These are phyloP conservation scores for Anthopleura xanthogrammica DNA, from an alignment of 92 coral and sea anemone species.

Conservation along the genomic window DNA sequence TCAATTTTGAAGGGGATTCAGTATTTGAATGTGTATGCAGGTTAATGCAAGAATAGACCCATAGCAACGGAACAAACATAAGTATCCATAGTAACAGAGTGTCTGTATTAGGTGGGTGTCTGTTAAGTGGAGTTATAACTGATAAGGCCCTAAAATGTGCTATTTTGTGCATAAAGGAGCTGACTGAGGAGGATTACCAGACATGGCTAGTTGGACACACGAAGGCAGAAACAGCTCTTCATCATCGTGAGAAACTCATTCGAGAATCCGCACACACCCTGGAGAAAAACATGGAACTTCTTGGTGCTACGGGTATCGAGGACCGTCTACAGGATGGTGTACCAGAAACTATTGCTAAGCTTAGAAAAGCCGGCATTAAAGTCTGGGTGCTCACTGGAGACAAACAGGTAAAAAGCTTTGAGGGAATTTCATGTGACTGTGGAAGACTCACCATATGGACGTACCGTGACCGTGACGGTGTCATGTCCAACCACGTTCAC, in stretches of 20 bases:
- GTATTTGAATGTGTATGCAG: too few species aligned
- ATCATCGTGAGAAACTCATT: constrained; percentile 79
- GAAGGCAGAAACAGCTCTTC: constrained; percentile 81
- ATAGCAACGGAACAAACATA: too few species aligned
- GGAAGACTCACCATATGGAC: background rate
- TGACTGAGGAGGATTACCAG: constrained; percentile 71
- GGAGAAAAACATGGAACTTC: constrained; percentile 84
- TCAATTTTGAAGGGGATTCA: too few species aligned
- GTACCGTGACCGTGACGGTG: too few species aligned
- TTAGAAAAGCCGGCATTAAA: constrained; percentile 91
- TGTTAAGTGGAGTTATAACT: too few species aligned
- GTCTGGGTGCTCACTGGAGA: constrained; percentile 99
- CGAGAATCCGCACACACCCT: constrained; percentile 77
- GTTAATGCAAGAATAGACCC: too few species aligned
- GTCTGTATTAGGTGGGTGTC: too few species aligned
- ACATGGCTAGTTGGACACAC: constrained; percentile 83
- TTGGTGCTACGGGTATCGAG: constrained; percentile 99
- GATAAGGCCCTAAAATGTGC: background rate
- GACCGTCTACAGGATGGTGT: constrained; percentile 99
- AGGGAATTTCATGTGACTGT: too few species aligned
- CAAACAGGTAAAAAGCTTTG: constrained; percentile 68
- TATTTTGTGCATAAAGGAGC: constrained; percentile 51
- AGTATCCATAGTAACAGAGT: too few species aligned
- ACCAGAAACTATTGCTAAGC: constrained; percentile 91
- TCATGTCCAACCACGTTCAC: too few species aligned